Evolutionary conservation across 2,888 invertebrate species (phyloP), one percentile per base, ranked within the genome.

Genomic region (Nebria brevicollis): DNA sequence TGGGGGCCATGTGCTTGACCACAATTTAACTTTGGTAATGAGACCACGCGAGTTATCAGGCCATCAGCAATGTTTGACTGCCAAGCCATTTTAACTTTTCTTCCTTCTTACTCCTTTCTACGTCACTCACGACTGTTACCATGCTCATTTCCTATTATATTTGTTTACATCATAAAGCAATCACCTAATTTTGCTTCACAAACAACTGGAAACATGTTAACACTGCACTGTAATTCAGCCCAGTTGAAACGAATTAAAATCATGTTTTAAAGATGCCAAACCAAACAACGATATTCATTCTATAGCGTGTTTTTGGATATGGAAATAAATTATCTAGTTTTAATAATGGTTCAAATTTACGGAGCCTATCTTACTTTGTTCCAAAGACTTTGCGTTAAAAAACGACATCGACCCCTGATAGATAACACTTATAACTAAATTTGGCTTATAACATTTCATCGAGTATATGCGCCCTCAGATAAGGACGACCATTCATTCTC

Each of bases 21-120:
- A 81, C 81, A 81, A 81, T 81, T 81, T 77, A 81, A 81, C 81
- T 81, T 81, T 64, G 76, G 73, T 81, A 81, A 81, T 81, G 81
- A 73, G 76, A 26, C 25, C 11, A 26, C 75, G 72, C 80, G 70
- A 81, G 72, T 81, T 81, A 81, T 81, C 81, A 77, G 76, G 25
- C 76, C 81, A 77, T 76, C 75, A 64, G 66, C 81, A 66, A 65
- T 77, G 81, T 81, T 81, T 81, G 81, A 81, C 80, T 80, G 75
- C 72, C 15, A 8, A 75, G 26, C 41, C 80, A 80, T 80, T 80
- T 78, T 75, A 64, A 80, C 80, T 80, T 80, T 75, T 68, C 68
- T 43, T 75, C 68, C 15, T 68, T 70, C 75, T 80, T 13, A 54
- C 54, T 13, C 54, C 8, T 54, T 54, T 54, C 54, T 75, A 26